Percentiles rank a stretch among this genome's conserved stretches.
phyloP scores from a whole-genome alignment of 1,140 invertebrate genomes.

The Capitella teleta region DNA sequence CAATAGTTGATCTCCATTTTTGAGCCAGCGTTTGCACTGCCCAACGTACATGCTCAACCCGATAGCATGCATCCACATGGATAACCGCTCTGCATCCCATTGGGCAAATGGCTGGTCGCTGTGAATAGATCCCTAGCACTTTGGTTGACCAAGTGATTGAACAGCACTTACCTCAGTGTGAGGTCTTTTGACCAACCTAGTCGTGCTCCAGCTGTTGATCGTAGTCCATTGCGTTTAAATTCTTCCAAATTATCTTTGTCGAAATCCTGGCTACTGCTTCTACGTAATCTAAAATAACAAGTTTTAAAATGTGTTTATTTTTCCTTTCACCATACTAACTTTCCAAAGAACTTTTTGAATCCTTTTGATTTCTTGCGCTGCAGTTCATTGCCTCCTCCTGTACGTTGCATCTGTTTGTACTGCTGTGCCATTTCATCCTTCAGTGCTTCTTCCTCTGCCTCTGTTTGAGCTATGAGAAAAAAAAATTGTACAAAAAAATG shows the following conservation, averaged over 20 bases:
- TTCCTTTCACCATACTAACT: slow-evolving; percentile 39
- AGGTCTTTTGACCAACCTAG: slow-evolving; percentile 54
- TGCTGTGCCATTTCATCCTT: slow-evolving; percentile 18
- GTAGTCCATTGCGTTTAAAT: slow-evolving; percentile 58
- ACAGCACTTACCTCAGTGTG: slow-evolving; percentile 13
- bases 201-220: slow-evolving; percentile 64
- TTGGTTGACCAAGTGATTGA: background rate
- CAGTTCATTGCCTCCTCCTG: slow-evolving; percentile 5
- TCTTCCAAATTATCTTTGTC: slow-evolving; percentile 40
- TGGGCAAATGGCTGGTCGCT: slow-evolving; percentile 45
- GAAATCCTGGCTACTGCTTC: slow-evolving; percentile 61
- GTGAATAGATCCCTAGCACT: background rate
- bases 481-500: background rate
- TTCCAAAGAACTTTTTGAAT: slow-evolving; percentile 57
- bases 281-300: slow-evolving; percentile 46
- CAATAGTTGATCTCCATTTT: slow-evolving; percentile 67
- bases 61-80: slow-evolving; percentile 74
- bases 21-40: slow-evolving; percentile 70
- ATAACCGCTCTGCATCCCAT: slow-evolving; percentile 73
- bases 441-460: slow-evolving; percentile 43
- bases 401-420: slow-evolving; percentile 16
- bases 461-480: slow-evolving; percentile 51
- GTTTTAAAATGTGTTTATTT: background rate
- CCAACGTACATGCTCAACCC: slow-evolving; percentile 71
- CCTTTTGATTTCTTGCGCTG: slow-evolving; percentile 27